Base-by-base conservation (phyloP, 2,888 invertebrate genomes). In the Acrobeloides nanus region DNA sequence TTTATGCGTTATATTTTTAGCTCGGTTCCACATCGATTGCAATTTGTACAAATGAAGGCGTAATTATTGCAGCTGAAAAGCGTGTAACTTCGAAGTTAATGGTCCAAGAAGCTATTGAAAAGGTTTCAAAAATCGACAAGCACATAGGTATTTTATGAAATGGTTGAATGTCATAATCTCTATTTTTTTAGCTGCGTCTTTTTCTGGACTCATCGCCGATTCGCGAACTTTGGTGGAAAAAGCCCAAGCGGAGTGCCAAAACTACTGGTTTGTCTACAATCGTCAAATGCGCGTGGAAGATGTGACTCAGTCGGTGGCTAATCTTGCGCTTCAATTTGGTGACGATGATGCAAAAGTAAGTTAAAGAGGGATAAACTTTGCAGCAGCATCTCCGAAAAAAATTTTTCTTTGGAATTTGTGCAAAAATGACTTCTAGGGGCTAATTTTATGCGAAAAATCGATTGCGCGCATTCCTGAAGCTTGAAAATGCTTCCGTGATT, bases 1-100 rank as follows among this genome's bases (percentile, higher is more conserved):
- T n/a, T n/a, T n/a, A n/a, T n/a, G 25, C 10, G 1, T 17, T 4
- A 15, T 12, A 15, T 42, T 54, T 70, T 41, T 52, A 80, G 79
- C 80, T 97, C 49, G 97, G 97, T 1, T 95, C 95, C 0, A 97
- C 97, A 3, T 95, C 93, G 4, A 93, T 97, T 73, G 97, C 95
- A 18, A 92, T 99, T 61, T 85, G 87, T 64, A 95, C 95, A 1
- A 81, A 83, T 0, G 92, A 97, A 79, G 97, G 97, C 32, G 89
- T 97, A 27, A 87, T 97, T 24, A 77, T 97, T 64, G 93, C 95
- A 1, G 97, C 93, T 0, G 97, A 99, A 75, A 95, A 97, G 76
- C 83, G 97, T 62, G 90, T 95, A 34, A 95, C 93, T 1, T 95
- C 95, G 1, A 82, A 89, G 0, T 77, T 99, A 46, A 93, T 97